These are phyloP conservation scores for Psylliodes chrysocephalus DNA, from an alignment of 2,888 invertebrate species.

Conservation along the genomic window DNA sequence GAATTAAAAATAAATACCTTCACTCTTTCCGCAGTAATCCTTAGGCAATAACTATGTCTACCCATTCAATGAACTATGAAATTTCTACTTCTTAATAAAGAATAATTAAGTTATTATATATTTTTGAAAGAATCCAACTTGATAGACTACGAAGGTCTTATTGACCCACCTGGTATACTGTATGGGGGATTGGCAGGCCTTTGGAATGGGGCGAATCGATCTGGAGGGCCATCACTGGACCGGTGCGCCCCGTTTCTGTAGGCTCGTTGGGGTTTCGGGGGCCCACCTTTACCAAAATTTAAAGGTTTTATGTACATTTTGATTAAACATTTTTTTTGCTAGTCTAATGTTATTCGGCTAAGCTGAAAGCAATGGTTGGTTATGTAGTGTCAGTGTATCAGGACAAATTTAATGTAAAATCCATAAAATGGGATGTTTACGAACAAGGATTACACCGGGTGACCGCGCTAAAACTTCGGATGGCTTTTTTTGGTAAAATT, in stretches of 20 bases:
- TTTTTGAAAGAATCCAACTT: background rate
- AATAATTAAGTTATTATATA: background rate
- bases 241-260: slow-evolving; percentile 64
- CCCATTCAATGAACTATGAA: too few relatives aligned
- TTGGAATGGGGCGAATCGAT: slow-evolving; percentile 63
- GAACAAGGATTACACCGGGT: too few relatives aligned
- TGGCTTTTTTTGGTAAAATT: too few relatives aligned
- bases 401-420: background rate
- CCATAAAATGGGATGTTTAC: too few relatives aligned
- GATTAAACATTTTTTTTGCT: background rate
- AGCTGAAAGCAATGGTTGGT: background rate
- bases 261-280: slow-evolving; percentile 71
- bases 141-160: slow-evolving; percentile 46
- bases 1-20: too few relatives aligned
- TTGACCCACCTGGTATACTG: slow-evolving; percentile 70
- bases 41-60: too few relatives aligned
- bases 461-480: too few relatives aligned
- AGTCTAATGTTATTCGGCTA: background rate
- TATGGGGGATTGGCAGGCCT: slow-evolving; percentile 66
- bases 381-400: background rate
- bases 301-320: slow-evolving; percentile 5
- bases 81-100: too few relatives aligned
- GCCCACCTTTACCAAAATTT: slow-evolving; percentile 62
- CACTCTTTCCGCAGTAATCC: too few relatives aligned
- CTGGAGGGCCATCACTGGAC: slow-evolving; percentile 62